Percentiles rank a stretch among this genome's conserved stretches.
Evolutionary conservation across 2,888 invertebrate species (phyloP).

Genomic region (Mythimna lalbum): DNA sequence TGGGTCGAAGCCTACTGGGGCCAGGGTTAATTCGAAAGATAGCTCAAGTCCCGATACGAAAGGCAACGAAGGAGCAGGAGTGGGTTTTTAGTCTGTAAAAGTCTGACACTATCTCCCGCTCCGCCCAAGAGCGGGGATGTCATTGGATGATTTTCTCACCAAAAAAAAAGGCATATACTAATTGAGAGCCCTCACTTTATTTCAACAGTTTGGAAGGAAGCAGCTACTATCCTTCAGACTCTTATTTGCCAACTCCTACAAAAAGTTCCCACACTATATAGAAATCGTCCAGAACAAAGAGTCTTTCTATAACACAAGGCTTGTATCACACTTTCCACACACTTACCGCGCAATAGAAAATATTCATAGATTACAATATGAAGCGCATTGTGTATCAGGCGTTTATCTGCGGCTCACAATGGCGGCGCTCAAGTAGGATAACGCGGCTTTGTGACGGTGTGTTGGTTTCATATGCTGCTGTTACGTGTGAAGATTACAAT

Average conservation of each 20-base stretch:
- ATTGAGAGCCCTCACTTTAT: too few relatives aligned
- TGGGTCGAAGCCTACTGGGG: too few relatives aligned
- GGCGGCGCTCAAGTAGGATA: conserved; percentile 83
- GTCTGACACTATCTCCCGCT: too few relatives aligned
- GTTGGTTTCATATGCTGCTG: conserved; percentile 61
- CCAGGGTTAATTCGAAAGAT: too few relatives aligned
- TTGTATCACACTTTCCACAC: conserved; percentile 46
- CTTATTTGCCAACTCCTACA: background rate
- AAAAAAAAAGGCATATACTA: too few relatives aligned
- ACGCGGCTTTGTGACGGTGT: conserved; percentile 78
- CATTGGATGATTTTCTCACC: too few relatives aligned
- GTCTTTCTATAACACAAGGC: background rate
- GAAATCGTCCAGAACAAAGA: conserved; percentile 24
- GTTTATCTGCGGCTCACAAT: conserved; percentile 81
- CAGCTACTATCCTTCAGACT: background rate
- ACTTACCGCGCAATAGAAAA: conserved; percentile 52
- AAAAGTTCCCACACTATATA: background rate
- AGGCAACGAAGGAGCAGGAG: too few relatives aligned
- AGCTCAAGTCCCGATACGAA: too few relatives aligned
- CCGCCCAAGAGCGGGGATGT: too few relatives aligned
- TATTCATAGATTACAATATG: conserved; percentile 63
- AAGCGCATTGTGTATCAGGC: conserved; percentile 67
- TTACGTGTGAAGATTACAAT: conserved; percentile 60
- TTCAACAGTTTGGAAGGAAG: background rate
- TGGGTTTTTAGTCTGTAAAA: too few relatives aligned